phyloP scores from a whole-genome alignment of 37 sponge, comb jelly and placozoan species.

The Halichondria panicea region DNA sequence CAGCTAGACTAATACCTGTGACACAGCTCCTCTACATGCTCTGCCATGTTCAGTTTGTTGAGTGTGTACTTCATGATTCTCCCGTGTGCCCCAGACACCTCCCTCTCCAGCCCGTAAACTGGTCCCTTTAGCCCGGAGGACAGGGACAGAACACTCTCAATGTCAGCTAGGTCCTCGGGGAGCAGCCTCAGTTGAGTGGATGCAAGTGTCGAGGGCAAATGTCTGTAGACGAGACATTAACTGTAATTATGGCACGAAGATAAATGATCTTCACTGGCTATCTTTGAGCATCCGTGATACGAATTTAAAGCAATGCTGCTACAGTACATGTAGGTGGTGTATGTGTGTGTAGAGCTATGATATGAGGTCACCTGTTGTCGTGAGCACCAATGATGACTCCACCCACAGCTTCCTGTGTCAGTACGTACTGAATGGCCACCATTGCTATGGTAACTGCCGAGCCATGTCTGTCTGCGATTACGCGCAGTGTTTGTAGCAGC shows the following conservation, averaged over 20 bases:
- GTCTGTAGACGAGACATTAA: constrained; percentile 2
- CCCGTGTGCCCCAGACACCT: constrained; percentile 42
- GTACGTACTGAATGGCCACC: constrained; percentile 59
- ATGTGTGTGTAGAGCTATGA: neutral
- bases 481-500: constrained; percentile 38
- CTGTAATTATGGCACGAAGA: neutral
- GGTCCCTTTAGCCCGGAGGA: constrained; percentile 22
- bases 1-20: too few species aligned
- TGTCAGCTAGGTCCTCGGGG: constrained; percentile 30
- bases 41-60: constrained; percentile 38
- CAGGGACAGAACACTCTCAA: constrained; percentile 20
- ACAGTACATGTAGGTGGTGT: neutral
- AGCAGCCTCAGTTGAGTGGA: constrained; percentile 16
- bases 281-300: neutral
- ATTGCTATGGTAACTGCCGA: constrained; percentile 51
- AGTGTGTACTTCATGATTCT: constrained; percentile 68
- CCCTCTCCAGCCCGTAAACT: constrained; percentile 65
- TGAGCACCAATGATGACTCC: constrained; percentile 54
- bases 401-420: constrained; percentile 17
- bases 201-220: constrained; percentile 20
- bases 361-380: constrained; percentile 11
- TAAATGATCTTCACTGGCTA: neutral
- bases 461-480: constrained; percentile 42
- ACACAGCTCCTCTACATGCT: constrained; percentile 58
- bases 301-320: neutral